These are phyloP conservation scores for Semotilus atromaculatus DNA, from an alignment of 2,797 vertebrate species.

Conservation along the genomic window DNA sequence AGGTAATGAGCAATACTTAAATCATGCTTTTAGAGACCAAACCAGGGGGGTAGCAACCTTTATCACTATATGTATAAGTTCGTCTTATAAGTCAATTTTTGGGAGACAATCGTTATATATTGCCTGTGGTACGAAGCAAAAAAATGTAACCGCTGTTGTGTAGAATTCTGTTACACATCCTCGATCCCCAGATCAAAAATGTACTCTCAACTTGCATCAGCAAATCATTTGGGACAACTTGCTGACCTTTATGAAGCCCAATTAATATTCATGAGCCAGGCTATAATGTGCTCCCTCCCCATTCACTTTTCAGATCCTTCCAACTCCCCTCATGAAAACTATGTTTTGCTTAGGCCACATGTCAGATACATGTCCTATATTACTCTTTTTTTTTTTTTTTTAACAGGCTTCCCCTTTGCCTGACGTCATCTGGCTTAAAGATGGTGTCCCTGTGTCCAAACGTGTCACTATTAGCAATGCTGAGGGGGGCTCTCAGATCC, in stretches of 20 bases:
- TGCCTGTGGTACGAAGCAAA: background rate
- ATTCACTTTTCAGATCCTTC: background rate
- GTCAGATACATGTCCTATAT: background rate
- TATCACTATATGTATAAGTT: background rate
- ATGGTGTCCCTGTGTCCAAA: conserved; percentile 79
- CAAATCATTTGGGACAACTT: conserved; percentile 1
- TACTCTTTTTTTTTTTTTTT: conserved; percentile 30
- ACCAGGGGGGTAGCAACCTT: background rate
- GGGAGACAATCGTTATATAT: background rate
- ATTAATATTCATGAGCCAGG: conserved; percentile 1
- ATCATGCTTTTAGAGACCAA: conserved; percentile 9
- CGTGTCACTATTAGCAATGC: conserved; percentile 78
- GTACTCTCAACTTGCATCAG: background rate
- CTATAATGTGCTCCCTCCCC: background rate
- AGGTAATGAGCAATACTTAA: conserved; percentile 74
- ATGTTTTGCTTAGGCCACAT: background rate
- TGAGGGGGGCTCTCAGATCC: conserved; percentile 81
- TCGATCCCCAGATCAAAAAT: background rate
- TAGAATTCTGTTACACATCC: background rate
- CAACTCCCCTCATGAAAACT: background rate
- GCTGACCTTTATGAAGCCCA: background rate
- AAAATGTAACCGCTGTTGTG: background rate
- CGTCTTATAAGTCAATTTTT: background rate
- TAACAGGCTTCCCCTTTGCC: conserved; percentile 85
- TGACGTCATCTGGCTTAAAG: conserved; percentile 88